phyloP scores from a whole-genome alignment of 2,888 invertebrate species.

The Pandemis corylana region DNA sequence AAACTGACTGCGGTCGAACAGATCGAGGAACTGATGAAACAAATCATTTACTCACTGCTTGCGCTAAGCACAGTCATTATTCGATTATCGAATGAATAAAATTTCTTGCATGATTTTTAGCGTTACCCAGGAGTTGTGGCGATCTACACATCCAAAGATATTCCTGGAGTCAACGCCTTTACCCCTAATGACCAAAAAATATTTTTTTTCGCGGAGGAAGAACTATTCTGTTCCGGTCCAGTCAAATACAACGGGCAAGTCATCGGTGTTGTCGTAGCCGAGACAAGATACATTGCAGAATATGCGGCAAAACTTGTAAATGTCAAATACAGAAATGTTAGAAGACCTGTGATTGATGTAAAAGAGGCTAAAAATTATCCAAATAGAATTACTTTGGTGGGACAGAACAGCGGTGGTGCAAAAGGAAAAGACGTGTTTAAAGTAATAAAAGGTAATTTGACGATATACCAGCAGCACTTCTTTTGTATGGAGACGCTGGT shows the following conservation, averaged over 20 bases:
- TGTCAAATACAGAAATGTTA: conserved; percentile 77
- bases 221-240: conserved; percentile 68
- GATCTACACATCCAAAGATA: conserved; percentile 86
- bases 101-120: conserved; percentile 67
- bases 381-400: conserved; percentile 48
- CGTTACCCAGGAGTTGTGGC: conserved; percentile 85
- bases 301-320: conserved; percentile 83
- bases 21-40: too few species aligned
- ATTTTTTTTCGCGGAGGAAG: conserved; percentile 62
- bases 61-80: too few species aligned
- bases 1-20: too few species aligned
- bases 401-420: conserved; percentile 52
- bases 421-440: conserved; percentile 68
- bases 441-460: conserved; percentile 76
- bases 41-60: too few species aligned
- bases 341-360: conserved; percentile 59
- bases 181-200: conserved; percentile 57
- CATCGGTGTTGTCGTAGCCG: conserved; percentile 80
- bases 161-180: conserved; percentile 88
- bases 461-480: conserved; percentile 88
- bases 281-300: conserved; percentile 78
- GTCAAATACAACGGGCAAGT: conserved; percentile 42
- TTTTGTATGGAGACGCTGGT: conserved; percentile 89
- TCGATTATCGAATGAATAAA: not conserved
- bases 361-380: conserved; percentile 52